Conservation (phyloP, 2,888 invertebrate species). For the Cyclophora punctaria region DNA sequence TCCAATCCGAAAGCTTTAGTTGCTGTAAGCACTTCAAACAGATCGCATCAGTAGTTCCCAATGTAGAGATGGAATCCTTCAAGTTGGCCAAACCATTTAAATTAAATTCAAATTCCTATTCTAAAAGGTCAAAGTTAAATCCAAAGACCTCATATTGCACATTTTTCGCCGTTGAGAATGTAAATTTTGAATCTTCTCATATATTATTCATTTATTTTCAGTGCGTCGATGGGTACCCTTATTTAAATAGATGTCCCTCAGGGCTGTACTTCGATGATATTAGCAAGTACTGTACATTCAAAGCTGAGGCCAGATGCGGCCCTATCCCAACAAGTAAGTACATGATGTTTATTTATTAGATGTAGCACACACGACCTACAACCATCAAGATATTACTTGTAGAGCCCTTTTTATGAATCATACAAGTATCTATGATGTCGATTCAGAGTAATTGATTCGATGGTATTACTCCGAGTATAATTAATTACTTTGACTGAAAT, state of each 20-base stretch:
- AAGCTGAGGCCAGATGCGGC: slow-evolving; percentile 91
- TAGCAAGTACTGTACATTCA: slow-evolving; percentile 92
- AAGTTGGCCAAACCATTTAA: too few species aligned
- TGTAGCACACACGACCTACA: not conserved
- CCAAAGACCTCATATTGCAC: too few species aligned
- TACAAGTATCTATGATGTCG: slow-evolving; percentile 11
- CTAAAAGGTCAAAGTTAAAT: slow-evolving; percentile 1
- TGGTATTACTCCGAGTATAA: slow-evolving; percentile 11
- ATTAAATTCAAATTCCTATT: too few species aligned
- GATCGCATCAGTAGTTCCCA: too few species aligned
- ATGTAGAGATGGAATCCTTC: too few species aligned
- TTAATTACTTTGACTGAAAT: slow-evolving; percentile 20
- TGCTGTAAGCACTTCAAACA: too few species aligned
- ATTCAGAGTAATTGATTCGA: slow-evolving; percentile 14
- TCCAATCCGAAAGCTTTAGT: too few species aligned
- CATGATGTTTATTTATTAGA: not conserved
- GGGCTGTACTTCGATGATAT: slow-evolving; percentile 93
- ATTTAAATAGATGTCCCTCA: slow-evolving; percentile 91
- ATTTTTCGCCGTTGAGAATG: too few species aligned
- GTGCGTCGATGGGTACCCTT: slow-evolving; percentile 94
- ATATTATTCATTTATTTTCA: slow-evolving; percentile 44
- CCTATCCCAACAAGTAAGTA: slow-evolving; percentile 90
- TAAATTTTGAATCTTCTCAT: not conserved
- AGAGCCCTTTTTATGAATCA: slow-evolving; percentile 9
- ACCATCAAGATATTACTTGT: slow-evolving; percentile 1